These are phyloP conservation scores for Sitophilus oryzae DNA, from an alignment of 1,140 invertebrate species.

Conservation along the genomic window DNA sequence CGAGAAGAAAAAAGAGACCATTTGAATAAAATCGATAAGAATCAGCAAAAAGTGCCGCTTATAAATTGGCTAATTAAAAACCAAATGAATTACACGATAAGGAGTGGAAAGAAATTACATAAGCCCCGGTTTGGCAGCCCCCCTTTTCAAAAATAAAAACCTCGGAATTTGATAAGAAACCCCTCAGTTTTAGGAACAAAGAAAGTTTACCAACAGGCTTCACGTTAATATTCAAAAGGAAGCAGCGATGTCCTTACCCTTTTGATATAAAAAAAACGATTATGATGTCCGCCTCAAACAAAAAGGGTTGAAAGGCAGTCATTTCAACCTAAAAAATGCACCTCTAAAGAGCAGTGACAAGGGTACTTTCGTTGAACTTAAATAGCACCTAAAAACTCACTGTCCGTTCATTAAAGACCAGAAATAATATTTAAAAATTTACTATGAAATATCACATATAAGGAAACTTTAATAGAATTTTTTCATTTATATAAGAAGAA, in stretches of 20 bases:
- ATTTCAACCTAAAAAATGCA: background rate
- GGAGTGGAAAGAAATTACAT: constrained; percentile 23
- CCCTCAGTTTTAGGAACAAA: constrained; percentile 21
- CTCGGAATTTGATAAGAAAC: constrained; percentile 24
- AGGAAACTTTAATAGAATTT: no score
- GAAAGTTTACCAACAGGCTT: constrained; percentile 22
- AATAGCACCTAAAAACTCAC: no score
- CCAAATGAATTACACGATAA: constrained; percentile 16
- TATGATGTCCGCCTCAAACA: constrained; percentile 20
- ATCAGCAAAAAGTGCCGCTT: constrained; percentile 6
- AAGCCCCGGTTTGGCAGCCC: constrained; percentile 5
- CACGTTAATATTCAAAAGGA: constrained; percentile 25
- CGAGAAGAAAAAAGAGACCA: background rate
- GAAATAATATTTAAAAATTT: no score
- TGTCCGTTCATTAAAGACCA: no score
- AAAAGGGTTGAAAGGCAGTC: constrained; percentile 9
- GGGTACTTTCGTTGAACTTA: background rate
- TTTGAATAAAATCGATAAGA: background rate
- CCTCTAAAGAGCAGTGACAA: background rate
- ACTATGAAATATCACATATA: no score
- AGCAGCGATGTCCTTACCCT: constrained; percentile 12
- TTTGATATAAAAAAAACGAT: constrained; percentile 23
- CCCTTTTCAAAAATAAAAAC: constrained; percentile 24
- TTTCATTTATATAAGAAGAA: no score
- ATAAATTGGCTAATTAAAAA: constrained; percentile 26